These are phyloP conservation scores for Merodon equestris DNA, from an alignment of 2,888 invertebrate species.

Conservation along the genomic window DNA sequence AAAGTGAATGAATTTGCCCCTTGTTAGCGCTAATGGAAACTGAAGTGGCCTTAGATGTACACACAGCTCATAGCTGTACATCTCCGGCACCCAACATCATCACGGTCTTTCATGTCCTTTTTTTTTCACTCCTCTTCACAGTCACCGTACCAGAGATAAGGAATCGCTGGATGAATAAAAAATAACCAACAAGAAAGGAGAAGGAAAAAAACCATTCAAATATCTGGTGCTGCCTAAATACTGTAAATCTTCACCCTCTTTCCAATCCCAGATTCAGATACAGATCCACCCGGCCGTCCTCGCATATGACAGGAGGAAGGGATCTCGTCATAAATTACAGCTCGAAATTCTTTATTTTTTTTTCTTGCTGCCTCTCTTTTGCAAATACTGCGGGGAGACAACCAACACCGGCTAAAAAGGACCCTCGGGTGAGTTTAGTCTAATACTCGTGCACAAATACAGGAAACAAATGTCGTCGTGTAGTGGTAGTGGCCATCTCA, in stretches of 20 bases:
- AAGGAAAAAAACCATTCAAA: too few relatives aligned
- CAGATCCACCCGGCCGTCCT: slow-evolving; percentile 34
- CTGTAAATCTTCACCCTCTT: slow-evolving; percentile 39
- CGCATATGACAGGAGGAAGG: slow-evolving; percentile 28
- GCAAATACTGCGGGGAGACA: neutral
- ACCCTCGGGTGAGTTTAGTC: slow-evolving; percentile 62
- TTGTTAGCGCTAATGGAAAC: slow-evolving; percentile 61
- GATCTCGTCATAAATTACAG: slow-evolving; percentile 57
- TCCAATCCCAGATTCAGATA: slow-evolving; percentile 19
- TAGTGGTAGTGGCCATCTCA: slow-evolving; percentile 18
- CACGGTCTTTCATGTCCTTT: neutral
- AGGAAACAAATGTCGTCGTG: slow-evolving; percentile 17
- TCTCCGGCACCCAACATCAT: slow-evolving; percentile 21
- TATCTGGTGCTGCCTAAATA: slow-evolving; percentile 44
- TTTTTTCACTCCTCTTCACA: neutral
- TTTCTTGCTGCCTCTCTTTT: slow-evolving; percentile 11
- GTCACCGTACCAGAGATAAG: slow-evolving; percentile 3
- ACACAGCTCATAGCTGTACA: slow-evolving; percentile 11
- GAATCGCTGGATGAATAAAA: slow-evolving; percentile 4
- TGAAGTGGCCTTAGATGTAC: slow-evolving; percentile 45
- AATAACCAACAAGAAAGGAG: slow-evolving; percentile 7
- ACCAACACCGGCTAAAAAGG: slow-evolving; percentile 32
- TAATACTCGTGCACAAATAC: slow-evolving; percentile 24
- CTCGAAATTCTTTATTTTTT: slow-evolving; percentile 57
- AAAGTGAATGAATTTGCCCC: slow-evolving; percentile 54